Evolutionary conservation across 2,797 vertebrate species (phyloP).

Genomic region (Vespertilio murinus): DNA sequence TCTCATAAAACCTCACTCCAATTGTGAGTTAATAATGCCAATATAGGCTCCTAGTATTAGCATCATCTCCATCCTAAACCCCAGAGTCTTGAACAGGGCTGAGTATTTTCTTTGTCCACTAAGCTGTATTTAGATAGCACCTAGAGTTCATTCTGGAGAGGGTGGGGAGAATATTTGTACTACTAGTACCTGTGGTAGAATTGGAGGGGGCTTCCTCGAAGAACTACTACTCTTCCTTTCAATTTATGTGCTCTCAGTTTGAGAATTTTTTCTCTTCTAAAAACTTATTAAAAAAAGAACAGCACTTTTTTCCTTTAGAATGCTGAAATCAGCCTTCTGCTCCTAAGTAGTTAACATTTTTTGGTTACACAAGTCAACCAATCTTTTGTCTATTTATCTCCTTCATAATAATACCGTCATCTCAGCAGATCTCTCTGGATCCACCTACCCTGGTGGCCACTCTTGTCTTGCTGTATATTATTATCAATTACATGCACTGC

Average conservation of each 20-base stretch:
- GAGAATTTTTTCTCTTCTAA: not conserved
- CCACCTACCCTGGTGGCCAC: not conserved
- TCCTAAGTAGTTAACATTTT: not conserved
- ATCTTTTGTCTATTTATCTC: not conserved
- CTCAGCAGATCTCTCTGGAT: not conserved
- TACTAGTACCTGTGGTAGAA: accelerated
- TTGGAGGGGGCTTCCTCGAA: not conserved
- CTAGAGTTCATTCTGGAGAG: not conserved
- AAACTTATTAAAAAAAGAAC: not conserved
- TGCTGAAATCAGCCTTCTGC: not conserved
- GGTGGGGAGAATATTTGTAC: not conserved
- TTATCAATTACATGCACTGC: accelerated
- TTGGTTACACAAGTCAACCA: not conserved
- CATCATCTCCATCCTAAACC: not conserved
- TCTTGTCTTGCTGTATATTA: not conserved
- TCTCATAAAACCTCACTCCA: not conserved
- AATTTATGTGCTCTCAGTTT: not conserved
- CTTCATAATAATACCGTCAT: not conserved
- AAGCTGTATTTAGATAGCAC: not conserved
- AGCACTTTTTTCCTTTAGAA: not conserved
- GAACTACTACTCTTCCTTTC: not conserved
- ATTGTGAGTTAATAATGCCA: not conserved
- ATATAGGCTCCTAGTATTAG: not conserved
- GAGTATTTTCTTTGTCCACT: not conserved
- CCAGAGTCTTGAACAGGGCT: not conserved